Conservation (phyloP, 2,888 invertebrate species). For the Lithosia quadra region DNA sequence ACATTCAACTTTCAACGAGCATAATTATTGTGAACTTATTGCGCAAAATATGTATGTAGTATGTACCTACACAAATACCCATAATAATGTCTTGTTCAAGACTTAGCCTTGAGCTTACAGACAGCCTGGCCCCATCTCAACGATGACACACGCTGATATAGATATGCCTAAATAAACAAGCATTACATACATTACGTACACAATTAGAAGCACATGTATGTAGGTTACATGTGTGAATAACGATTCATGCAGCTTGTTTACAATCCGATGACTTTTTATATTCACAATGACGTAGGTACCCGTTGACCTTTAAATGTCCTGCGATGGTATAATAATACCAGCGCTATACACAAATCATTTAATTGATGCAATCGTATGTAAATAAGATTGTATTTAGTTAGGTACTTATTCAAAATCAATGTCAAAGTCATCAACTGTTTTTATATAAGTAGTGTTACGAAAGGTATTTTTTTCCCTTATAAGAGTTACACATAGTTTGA, state of each 20-base stretch:
- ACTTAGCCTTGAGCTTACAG: constrained; percentile 66
- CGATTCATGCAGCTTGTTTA: constrained; percentile 34
- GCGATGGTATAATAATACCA: constrained; percentile 28
- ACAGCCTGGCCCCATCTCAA: constrained; percentile 68
- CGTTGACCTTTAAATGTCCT: constrained; percentile 52
- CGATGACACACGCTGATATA: constrained; percentile 59
- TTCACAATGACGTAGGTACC: constrained; percentile 37
- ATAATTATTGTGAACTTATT: constrained; percentile 19
- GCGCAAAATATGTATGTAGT: not conserved
- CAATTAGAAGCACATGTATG: constrained; percentile 33
- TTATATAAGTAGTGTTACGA: constrained; percentile 35
- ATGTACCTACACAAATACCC: constrained; percentile 17
- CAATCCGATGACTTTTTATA: constrained; percentile 39
- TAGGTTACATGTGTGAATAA: constrained; percentile 35
- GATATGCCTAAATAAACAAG: constrained; percentile 55
- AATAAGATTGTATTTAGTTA: constrained; percentile 29
- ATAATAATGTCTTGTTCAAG: constrained; percentile 29
- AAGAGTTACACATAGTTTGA: constrained; percentile 55
- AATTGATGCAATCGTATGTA: constrained; percentile 37
- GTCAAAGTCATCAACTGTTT: constrained; percentile 37
- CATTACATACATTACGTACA: constrained; percentile 38
- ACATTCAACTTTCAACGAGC: constrained; percentile 19
- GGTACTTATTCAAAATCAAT: constrained; percentile 39
- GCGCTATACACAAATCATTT: constrained; percentile 33
- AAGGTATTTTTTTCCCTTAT: constrained; percentile 40